Evolutionary conservation across 1,140 invertebrate species (phyloP).

Genomic region (Saccostrea echinata): DNA sequence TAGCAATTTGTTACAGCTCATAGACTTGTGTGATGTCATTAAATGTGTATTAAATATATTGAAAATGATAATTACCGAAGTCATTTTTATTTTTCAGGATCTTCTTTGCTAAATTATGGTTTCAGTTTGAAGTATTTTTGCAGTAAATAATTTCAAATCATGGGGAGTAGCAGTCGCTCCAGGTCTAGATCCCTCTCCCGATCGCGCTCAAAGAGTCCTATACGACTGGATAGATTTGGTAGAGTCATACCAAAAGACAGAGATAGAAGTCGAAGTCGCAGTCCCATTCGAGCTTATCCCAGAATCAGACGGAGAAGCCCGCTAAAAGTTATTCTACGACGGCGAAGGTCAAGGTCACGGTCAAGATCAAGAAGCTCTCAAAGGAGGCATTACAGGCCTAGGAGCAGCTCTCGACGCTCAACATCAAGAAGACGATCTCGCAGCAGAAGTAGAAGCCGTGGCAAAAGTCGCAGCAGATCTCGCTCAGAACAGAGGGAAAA

Average conservation of each 20-base stretch:
- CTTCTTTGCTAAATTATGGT: neutral
- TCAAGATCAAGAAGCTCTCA: slow-evolving; percentile 13
- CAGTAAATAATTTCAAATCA: slow-evolving; percentile 1
- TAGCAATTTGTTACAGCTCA: neutral
- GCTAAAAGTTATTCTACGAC: neutral
- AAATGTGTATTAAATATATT: neutral
- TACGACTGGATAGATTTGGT: slow-evolving; percentile 60
- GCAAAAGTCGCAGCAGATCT: slow-evolving; percentile 42
- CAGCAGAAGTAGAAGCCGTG: slow-evolving; percentile 43
- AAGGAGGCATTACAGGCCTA: slow-evolving; percentile 24
- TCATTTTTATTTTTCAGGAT: slow-evolving; percentile 20
- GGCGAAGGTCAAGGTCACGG: slow-evolving; percentile 29
- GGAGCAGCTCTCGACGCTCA: slow-evolving; percentile 44
- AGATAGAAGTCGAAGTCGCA: slow-evolving; percentile 41
- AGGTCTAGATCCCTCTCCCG: slow-evolving; percentile 41
- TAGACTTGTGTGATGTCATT: neutral
- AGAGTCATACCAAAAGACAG: slow-evolving; percentile 55
- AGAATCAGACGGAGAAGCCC: slow-evolving; percentile 47
- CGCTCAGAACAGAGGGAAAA: slow-evolving; percentile 44
- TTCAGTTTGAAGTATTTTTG: slow-evolving; percentile 21
- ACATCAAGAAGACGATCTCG: slow-evolving; percentile 37
- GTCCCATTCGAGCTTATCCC: neutral
- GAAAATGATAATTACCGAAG: neutral
- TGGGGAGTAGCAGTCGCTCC: slow-evolving; percentile 26
- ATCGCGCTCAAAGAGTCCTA: slow-evolving; percentile 43